Base-by-base conservation (phyloP, 2,113 vertebrate species). In the Galbula dea region DNA sequence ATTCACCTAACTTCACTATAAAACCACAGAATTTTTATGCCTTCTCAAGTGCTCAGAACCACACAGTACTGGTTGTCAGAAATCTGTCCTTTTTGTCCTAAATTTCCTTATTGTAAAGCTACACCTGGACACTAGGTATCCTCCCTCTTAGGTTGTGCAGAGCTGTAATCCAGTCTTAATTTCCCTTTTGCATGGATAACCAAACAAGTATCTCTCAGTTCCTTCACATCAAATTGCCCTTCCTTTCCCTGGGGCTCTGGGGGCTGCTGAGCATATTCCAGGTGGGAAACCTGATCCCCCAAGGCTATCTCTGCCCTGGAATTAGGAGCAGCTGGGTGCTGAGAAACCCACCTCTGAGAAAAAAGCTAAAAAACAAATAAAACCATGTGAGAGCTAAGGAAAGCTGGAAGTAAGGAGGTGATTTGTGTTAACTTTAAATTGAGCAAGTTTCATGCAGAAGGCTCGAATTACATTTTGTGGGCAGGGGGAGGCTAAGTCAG, bases 381-480 rank as follows among this genome's bases (percentile, higher is more conserved):
- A 88, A 18, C 22, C 26, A 37, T 1, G 48, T 0, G 0, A 71
- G 41, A 89, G 59, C 46, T 66, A 65, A 72, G 58, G 63, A 43
- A 93, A 94, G 27, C 73, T 90, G 92, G 68, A 91, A 89, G 43
- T 8, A 83, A 59, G 1, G 13, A 78, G 72, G 62, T 66, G 59
- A 76, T 77, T 67, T 94, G 90, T 69, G 76, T 83, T 73, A 83
- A 89, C 72, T 83, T 77, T 61, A 62, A 88, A 77, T 20, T 1
- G 67, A 76, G 54, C 78, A 3, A 65, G 89, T 54, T 85, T 68
- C n/a, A 2, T 0, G 37, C 37, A 58, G 62, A 43, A 74, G 51
- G 52, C 45, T 96, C 80, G 65, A 46, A 86, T 94, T 93, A 67
- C 63, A 0, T n/a, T 59, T 34, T 36, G 79, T 1, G 10, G 68